These are phyloP conservation scores for Priocnemis perturbator DNA, from an alignment of 2,888 invertebrate species.

Conservation along the genomic window DNA sequence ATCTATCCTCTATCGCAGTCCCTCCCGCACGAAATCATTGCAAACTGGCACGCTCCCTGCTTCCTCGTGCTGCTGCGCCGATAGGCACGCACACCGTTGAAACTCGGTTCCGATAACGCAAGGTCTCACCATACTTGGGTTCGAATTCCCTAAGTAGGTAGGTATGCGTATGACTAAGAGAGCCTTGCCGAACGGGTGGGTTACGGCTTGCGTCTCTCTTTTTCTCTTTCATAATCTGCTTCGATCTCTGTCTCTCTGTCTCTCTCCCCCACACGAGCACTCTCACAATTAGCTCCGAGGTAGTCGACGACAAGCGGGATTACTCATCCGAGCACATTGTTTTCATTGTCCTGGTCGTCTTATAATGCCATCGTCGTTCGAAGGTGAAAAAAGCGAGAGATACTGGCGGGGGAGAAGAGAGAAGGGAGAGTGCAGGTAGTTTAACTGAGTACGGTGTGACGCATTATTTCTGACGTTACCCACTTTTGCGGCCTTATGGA, in stretches of 20 bases:
- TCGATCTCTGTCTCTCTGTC: no score
- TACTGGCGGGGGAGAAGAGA: neutral
- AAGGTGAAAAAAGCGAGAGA: slow-evolving; percentile 19
- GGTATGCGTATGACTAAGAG: slow-evolving; percentile 54
- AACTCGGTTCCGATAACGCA: slow-evolving; percentile 39
- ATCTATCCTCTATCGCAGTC: no score
- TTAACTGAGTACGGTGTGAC: neutral
- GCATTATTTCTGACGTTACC: neutral
- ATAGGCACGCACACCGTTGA: slow-evolving; percentile 13
- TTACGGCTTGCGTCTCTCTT: slow-evolving; percentile 7
- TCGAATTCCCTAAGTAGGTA: slow-evolving; percentile 49
- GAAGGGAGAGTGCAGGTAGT: neutral
- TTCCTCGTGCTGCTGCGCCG: neutral
- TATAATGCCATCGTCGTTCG: slow-evolving; percentile 31
- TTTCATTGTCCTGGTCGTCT: slow-evolving; percentile 48
- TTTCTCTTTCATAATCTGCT: no score
- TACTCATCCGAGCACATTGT: slow-evolving; percentile 57
- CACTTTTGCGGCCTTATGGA: no score
- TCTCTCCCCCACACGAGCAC: no score
- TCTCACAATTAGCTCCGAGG: slow-evolving; percentile 41
- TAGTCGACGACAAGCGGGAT: slow-evolving; percentile 43
- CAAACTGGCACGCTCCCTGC: no score
- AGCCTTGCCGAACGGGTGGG: slow-evolving; percentile 28
- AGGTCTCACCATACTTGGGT: slow-evolving; percentile 47
- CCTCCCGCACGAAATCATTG: no score